phyloP scores from a whole-genome alignment of 92 coral and sea anemone species.

The Hydrozoanthus gracilis region DNA sequence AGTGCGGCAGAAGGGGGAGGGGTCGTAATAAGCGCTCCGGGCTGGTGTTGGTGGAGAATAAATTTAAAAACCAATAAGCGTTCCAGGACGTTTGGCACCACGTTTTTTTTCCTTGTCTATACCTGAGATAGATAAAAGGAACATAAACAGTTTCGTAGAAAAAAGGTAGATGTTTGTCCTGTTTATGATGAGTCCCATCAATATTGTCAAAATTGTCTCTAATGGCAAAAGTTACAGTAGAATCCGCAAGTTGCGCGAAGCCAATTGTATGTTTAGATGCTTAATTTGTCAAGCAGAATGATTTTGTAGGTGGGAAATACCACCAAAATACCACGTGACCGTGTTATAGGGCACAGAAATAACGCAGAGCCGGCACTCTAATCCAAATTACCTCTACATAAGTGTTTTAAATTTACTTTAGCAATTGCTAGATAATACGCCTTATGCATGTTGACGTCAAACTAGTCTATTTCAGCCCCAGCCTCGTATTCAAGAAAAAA shows the following conservation, averaged over 20 bases:
- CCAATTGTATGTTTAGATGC: background rate
- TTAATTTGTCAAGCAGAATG: background rate
- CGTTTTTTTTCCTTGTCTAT: too few species aligned
- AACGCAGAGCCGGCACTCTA: constrained; percentile 4
- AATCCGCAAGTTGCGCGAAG: background rate
- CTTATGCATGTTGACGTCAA: too few species aligned
- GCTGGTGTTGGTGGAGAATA: too few species aligned
- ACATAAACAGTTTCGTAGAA: background rate
- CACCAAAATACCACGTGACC: background rate
- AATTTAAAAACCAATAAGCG: too few species aligned
- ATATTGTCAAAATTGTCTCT: constrained; percentile 5
- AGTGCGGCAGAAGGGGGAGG: too few species aligned
- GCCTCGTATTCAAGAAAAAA: too few species aligned
- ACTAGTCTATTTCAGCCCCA: too few species aligned
- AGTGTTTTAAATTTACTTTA: too few species aligned
- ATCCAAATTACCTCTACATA: background rate
- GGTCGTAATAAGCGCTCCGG: too few species aligned
- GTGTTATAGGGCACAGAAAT: constrained; percentile 11
- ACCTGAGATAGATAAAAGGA: too few species aligned
- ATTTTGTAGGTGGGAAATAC: constrained; percentile 1
- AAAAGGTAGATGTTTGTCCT: background rate
- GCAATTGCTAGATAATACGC: too few species aligned
- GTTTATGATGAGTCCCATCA: background rate
- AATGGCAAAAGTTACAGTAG: background rate
- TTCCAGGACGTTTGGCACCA: too few species aligned